Conservation (phyloP, 2,888 invertebrate genomes). For the Cheilosia variabilis region DNA sequence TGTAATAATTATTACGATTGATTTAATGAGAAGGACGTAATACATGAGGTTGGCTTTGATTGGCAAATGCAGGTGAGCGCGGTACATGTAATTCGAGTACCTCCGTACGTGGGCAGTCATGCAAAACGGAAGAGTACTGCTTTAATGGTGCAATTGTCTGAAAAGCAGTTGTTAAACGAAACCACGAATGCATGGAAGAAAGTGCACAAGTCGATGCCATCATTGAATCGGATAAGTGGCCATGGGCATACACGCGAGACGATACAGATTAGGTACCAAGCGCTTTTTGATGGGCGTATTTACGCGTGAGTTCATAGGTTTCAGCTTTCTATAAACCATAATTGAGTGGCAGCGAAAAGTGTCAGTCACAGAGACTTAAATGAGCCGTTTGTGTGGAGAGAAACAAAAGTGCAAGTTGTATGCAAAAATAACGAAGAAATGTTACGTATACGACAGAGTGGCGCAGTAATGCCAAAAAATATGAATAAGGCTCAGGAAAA, state of each 20-base stretch:
- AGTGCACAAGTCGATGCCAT: constrained; percentile 61
- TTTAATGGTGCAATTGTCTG: constrained; percentile 15
- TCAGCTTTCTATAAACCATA: constrained; percentile 36
- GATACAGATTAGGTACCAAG: constrained; percentile 11
- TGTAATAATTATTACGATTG: constrained; percentile 9
- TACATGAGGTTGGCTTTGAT: constrained; percentile 7
- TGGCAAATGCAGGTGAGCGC: constrained; percentile 1
- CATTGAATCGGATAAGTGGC: constrained; percentile 68
- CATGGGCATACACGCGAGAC: constrained; percentile 4
- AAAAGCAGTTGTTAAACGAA: constrained; percentile 29
- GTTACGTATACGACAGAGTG: constrained; percentile 12
- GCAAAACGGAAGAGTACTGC: constrained; percentile 49
- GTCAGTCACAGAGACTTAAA: background rate
- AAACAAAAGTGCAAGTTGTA: background rate
- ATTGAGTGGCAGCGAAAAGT: constrained; percentile 13
- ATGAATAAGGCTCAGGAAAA: too few relatives aligned
- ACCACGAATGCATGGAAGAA: constrained; percentile 51
- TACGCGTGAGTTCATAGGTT: constrained; percentile 6
- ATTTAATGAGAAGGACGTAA: constrained; percentile 10
- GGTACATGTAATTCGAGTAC: background rate
- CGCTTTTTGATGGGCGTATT: background rate
- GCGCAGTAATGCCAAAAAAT: too few relatives aligned
- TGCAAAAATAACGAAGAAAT: background rate
- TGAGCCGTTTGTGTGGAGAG: background rate
- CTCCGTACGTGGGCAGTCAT: constrained; percentile 12